phyloP scores from a whole-genome alignment of 1,140 invertebrate species.

The Sarcophaga bullata region DNA sequence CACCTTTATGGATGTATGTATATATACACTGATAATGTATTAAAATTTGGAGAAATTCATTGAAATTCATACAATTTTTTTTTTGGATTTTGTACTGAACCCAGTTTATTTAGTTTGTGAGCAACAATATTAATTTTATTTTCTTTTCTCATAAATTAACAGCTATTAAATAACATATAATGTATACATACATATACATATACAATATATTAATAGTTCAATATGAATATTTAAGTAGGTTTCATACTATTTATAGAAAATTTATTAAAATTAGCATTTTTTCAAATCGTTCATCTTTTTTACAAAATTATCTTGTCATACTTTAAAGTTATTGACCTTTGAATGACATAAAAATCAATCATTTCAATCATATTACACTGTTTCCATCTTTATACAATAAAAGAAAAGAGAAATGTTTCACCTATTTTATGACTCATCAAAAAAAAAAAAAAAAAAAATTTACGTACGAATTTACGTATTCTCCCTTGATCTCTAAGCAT shows the following conservation, averaged over 20 bases:
- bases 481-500: too few relatives aligned
- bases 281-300: not conserved
- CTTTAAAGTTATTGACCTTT: constrained; percentile 17
- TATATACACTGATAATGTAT: not conserved
- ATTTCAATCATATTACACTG: too few relatives aligned
- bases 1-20: not conserved
- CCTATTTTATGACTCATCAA: too few relatives aligned
- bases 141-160: not conserved
- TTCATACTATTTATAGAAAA: too few relatives aligned
- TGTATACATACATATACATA: not conserved
- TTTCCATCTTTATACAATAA: too few relatives aligned
- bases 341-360: not conserved
- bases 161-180: not conserved
- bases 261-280: too few relatives aligned
- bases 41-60: not conserved
- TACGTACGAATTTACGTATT: too few relatives aligned
- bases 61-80: not conserved
- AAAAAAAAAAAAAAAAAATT: too few relatives aligned
- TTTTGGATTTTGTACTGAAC: not conserved
- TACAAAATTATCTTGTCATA: not conserved
- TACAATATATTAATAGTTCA: too few relatives aligned
- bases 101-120: not conserved
- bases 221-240: too few relatives aligned
- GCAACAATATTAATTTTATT: not conserved
- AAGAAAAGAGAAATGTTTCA: too few relatives aligned